phyloP scores from a whole-genome alignment of 2,797 vertebrate genomes.

The Molothrus aeneus region DNA sequence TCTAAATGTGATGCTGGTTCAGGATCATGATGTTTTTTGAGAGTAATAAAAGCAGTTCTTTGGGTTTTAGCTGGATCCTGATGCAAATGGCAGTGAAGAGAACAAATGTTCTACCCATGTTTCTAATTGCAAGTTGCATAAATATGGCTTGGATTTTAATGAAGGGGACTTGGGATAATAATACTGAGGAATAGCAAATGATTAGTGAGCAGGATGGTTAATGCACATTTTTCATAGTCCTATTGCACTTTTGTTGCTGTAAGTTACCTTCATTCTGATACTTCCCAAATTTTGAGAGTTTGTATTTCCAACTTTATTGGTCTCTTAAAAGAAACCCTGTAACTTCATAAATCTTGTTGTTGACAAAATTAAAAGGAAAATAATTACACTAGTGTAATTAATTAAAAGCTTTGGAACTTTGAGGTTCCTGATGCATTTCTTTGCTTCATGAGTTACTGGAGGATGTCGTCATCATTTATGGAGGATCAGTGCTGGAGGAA shows the following conservation, averaged over 20 bases:
- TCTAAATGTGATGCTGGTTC: conserved; percentile 45
- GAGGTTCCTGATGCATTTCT: not conserved
- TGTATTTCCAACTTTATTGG: not conserved
- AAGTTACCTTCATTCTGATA: not conserved
- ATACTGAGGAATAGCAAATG: not conserved
- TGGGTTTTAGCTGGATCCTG: not conserved
- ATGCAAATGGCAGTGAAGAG: conserved; percentile 35
- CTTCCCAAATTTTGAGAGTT: not conserved
- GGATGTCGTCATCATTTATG: not conserved
- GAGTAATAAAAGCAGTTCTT: conserved; percentile 8
- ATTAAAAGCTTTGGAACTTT: not conserved
- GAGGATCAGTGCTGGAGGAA: not conserved
- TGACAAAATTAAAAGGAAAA: not conserved
- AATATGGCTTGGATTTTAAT: not conserved
- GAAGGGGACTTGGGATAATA: not conserved
- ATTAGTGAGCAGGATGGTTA: not conserved
- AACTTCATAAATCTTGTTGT: not conserved
- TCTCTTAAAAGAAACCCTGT: not conserved
- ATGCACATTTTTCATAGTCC: not conserved
- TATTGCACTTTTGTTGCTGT: not conserved
- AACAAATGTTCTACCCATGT: conserved; percentile 11
- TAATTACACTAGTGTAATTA: not conserved
- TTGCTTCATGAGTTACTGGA: not conserved
- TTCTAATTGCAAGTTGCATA: not conserved
- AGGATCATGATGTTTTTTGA: not conserved